Conservation (phyloP, 2,888 invertebrate species). For the Rhamphomyia laevipes region DNA sequence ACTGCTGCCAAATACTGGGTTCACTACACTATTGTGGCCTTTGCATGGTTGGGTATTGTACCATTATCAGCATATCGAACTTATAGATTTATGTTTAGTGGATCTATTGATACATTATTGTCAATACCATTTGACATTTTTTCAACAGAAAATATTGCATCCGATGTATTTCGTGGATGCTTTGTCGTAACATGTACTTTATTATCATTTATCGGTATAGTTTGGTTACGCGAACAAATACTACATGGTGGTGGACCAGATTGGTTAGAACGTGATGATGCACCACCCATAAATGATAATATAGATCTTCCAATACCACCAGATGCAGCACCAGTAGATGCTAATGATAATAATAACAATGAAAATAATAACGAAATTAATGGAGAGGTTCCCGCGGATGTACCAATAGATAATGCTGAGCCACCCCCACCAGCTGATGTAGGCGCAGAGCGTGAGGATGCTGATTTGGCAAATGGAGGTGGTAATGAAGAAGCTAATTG, state of each 20-base stretch:
- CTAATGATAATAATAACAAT: constrained; percentile 14
- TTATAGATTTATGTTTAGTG: constrained; percentile 85
- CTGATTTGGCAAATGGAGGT: constrained; percentile 42
- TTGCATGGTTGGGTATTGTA: constrained; percentile 95
- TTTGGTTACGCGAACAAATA: constrained; percentile 97
- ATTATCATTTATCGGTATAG: constrained; percentile 89
- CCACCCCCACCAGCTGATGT: constrained; percentile 28
- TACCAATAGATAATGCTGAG: constrained; percentile 30
- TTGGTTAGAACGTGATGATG: constrained; percentile 53
- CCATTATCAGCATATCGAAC: constrained; percentile 94
- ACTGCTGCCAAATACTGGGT: constrained; percentile 94
- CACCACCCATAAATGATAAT: constrained; percentile 11
- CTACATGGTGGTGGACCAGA: constrained; percentile 95
- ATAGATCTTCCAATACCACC: constrained; percentile 10
- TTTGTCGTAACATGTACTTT: constrained; percentile 94
- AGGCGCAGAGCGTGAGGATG: constrained; percentile 36
- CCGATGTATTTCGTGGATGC: constrained; percentile 92
- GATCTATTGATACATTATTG: constrained; percentile 68
- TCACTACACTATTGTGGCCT: constrained; percentile 91
- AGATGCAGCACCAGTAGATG: constrained; percentile 28
- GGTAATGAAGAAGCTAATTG: constrained; percentile 74
- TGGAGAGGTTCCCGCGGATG: constrained; percentile 25
- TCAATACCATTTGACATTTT: constrained; percentile 85
- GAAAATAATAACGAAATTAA: constrained; percentile 35
- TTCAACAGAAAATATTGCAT: constrained; percentile 82